Conservation (phyloP, 2,113 vertebrate species). For the Sorex fumeus region DNA sequence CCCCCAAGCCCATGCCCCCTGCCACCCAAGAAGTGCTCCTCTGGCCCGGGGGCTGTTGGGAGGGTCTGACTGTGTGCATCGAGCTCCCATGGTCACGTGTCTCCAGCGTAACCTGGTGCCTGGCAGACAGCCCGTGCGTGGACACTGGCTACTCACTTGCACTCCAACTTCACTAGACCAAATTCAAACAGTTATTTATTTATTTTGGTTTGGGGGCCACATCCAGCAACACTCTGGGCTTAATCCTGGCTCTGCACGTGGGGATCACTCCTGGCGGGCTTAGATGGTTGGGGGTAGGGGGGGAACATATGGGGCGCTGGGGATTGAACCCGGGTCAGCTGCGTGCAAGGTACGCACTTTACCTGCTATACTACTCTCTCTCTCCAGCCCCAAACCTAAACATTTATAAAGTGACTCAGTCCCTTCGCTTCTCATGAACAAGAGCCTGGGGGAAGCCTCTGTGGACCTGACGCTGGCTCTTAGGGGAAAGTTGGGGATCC, state of each 20-base stretch:
- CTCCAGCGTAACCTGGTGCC: neutral
- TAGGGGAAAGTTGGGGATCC: neutral
- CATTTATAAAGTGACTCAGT: neutral
- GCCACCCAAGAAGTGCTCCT: neutral
- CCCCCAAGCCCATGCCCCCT: too few species aligned
- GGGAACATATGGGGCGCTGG: too few species aligned
- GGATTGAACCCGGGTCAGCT: too few species aligned
- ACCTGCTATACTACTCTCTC: too few species aligned
- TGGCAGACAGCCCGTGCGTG: neutral
- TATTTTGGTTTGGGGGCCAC: too few species aligned
- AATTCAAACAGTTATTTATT: too few species aligned
- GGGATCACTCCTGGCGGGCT: too few species aligned
- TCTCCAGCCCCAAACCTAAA: conserved; percentile 13
- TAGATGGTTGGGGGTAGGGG: too few species aligned
- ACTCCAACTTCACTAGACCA: conserved; percentile 22
- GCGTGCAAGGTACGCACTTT: neutral
- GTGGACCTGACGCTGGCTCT: neutral
- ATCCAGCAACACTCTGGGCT: too few species aligned
- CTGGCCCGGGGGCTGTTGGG: neutral
- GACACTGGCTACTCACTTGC: conserved; percentile 15
- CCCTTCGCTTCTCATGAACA: neutral
- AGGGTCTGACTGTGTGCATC: neutral
- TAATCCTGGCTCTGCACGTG: too few species aligned
- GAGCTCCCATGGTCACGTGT: neutral
- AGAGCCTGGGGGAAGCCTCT: neutral